These are phyloP conservation scores for Brachionus rubens DNA, from an alignment of 1,140 invertebrate species.

Conservation along the genomic window DNA sequence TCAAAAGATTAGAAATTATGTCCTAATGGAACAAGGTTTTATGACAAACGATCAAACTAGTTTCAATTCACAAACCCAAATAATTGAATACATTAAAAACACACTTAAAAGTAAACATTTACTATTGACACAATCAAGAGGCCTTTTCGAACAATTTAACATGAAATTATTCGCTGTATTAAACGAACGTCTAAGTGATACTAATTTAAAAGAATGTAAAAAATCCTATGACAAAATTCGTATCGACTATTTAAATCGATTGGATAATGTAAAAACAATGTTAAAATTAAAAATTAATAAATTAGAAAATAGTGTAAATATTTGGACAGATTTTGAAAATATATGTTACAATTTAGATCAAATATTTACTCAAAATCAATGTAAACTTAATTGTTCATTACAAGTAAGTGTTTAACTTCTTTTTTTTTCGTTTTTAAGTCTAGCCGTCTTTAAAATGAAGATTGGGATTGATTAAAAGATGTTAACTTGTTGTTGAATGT, in stretches of 20 bases:
- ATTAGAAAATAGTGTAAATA: conserved; percentile 7
- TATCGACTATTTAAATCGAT: background rate
- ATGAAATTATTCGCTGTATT: too few relatives aligned
- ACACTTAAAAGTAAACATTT: too few relatives aligned
- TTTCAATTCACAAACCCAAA: too few relatives aligned
- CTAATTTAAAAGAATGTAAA: background rate
- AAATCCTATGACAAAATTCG: background rate
- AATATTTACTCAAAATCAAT: background rate
- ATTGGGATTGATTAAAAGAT: too few relatives aligned
- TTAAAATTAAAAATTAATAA: background rate
- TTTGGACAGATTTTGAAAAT: conserved; percentile 18
- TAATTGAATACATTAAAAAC: too few relatives aligned
- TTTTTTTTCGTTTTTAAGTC: background rate
- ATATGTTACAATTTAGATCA: background rate
- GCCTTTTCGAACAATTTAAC: too few relatives aligned
- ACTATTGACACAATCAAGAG: too few relatives aligned
- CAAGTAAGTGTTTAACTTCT: background rate
- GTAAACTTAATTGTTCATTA: background rate
- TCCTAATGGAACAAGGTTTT: too few relatives aligned
- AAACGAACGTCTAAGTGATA: too few relatives aligned
- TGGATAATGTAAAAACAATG: background rate
- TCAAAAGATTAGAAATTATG: background rate
- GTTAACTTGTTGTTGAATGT: too few relatives aligned
- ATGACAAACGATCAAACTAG: too few relatives aligned
- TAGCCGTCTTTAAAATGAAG: too few relatives aligned